These are phyloP conservation scores for Archips crataeganus DNA, from an alignment of 2,888 invertebrate species.

Conservation along the genomic window DNA sequence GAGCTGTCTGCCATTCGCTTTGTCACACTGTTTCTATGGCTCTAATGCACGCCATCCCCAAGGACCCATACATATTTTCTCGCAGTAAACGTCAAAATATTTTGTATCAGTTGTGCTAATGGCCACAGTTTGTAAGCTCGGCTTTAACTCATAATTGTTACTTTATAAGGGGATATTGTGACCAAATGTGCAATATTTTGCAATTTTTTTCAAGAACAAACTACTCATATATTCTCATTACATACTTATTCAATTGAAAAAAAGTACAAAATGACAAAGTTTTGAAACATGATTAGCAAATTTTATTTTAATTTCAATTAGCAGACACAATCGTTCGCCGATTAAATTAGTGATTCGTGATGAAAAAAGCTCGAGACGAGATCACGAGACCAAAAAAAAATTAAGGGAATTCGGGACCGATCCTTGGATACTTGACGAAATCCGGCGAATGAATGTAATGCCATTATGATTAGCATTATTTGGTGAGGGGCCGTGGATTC, in stretches of 20 bases:
- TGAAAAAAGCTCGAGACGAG: slow-evolving; percentile 66
- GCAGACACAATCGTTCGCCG: slow-evolving; percentile 56
- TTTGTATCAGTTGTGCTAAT: slow-evolving; percentile 82
- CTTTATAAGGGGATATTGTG: slow-evolving; percentile 65
- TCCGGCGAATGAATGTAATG: slow-evolving; percentile 83
- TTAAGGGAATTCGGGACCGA: slow-evolving; percentile 65
- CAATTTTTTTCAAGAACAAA: slow-evolving; percentile 26
- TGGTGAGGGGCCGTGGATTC: slow-evolving; percentile 78
- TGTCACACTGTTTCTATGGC: slow-evolving; percentile 61
- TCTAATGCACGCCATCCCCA: slow-evolving; percentile 72
- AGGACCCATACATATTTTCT: slow-evolving; percentile 76
- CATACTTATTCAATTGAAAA: too few species aligned
- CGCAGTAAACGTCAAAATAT: slow-evolving; percentile 82
- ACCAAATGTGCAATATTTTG: slow-evolving; percentile 71
- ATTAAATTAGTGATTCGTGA: slow-evolving; percentile 72
- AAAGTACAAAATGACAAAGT: slow-evolving; percentile 45
- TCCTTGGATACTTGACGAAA: slow-evolving; percentile 79
- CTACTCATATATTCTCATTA: too few species aligned
- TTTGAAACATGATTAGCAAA: slow-evolving; percentile 53
- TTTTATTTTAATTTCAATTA: slow-evolving; percentile 57
- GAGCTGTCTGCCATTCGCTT: slow-evolving; percentile 74
- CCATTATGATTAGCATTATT: slow-evolving; percentile 85
- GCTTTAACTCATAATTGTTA: slow-evolving; percentile 78
- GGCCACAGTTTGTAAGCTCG: slow-evolving; percentile 70
- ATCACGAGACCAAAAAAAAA: slow-evolving; percentile 63